Percentiles rank a stretch among this genome's conserved stretches.
phyloP scores from a whole-genome alignment of 2,888 invertebrate species.

The Tetrapedia diversipes region DNA sequence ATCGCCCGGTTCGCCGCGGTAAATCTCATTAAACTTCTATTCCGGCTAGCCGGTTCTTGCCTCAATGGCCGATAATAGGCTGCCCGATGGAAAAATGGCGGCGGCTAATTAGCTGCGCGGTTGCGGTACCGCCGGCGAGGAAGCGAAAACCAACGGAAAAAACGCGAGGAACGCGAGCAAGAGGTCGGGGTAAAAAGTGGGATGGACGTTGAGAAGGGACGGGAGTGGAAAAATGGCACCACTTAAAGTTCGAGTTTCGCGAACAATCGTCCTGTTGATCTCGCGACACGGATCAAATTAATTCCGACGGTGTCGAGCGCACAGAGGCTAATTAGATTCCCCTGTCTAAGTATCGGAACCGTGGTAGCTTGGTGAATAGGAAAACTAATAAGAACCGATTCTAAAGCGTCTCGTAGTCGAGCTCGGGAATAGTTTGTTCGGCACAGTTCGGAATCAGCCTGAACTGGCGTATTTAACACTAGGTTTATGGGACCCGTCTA shows the following conservation, averaged over 20 bases:
- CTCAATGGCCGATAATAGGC: conserved; percentile 77
- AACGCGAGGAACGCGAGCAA: background rate
- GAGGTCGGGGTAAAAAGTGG: too few relatives aligned
- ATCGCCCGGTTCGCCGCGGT: conserved; percentile 70
- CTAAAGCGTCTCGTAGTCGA: conserved; percentile 44
- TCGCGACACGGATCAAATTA: conserved; percentile 57
- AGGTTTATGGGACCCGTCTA: too few relatives aligned
- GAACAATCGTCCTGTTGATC: conserved; percentile 64
- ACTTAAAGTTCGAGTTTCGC: conserved; percentile 44
- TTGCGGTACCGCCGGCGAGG: conserved; percentile 38
- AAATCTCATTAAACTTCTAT: conserved; percentile 80
- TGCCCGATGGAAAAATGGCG: conserved; percentile 77
- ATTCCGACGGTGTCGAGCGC: conserved; percentile 47
- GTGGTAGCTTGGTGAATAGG: conserved; percentile 38
- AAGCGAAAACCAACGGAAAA: conserved; percentile 5
- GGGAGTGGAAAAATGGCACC: conserved; percentile 36
- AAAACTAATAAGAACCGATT: conserved; percentile 64
- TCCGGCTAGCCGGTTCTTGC: conserved; percentile 73
- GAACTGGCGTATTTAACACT: conserved; percentile 47
- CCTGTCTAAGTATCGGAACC: conserved; percentile 47
- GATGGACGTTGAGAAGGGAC: background rate
- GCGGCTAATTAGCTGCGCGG: conserved; percentile 71
- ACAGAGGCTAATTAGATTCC: conserved; percentile 53
- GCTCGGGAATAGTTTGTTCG: conserved; percentile 46
- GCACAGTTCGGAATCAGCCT: conserved; percentile 29